Evolutionary conservation across 2,797 vertebrate species (phyloP), one percentile per base, ranked within the genome.

Genomic region (Pitangus sulphuratus): DNA sequence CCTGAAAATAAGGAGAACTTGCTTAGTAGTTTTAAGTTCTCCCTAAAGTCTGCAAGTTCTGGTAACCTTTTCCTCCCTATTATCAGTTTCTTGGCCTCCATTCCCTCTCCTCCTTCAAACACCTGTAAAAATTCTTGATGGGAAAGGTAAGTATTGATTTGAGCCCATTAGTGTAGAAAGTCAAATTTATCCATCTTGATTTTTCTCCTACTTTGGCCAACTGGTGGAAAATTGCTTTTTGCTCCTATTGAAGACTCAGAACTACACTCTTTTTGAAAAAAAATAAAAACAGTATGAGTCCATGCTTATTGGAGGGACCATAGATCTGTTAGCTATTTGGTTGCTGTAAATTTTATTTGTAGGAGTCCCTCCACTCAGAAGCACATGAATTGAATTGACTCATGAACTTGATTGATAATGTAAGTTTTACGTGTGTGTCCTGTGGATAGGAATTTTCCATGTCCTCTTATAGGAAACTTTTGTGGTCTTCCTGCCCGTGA

Each of bases 211-310:
- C 48, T 93, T 94, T 89, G 71, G 13, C 48, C 44, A 79, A 30
- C 31, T 72, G 47, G 64, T 74, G 25, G 60, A 93, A 97, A 95
- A 92, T 88, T 96, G 24, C 6, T 61, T 89, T 94, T 92, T 83
- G 33, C n/a, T 92, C 54, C 64, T 78, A 81, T 22, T 11, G 17
- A 90, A 87, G 84, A 15, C 18, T 94, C 53, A 61, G 56, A 88
- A 79, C 65, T 74, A 50, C 15, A 7, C 15, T 26, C 15, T 28
- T 44, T 57, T 28, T 15, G 18, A 8, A 28, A 35, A 35, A 15
- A 58, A 13, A 11, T 22, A 24, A 22, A 18, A 53, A 56, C 35
- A 28, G 13, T 12, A 20, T 15, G 24, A 57, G 11, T 39, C 20
- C 12, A 5, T 54, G 10, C 10, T 58, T 60, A 44, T 35, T 72